A percentile compares a stretch with the other conserved stretches of the same genome.
These are phyloP conservation scores for Cranoglanis bouderius DNA, from an alignment of 2,113 vertebrate species.

Conservation along the genomic window DNA sequence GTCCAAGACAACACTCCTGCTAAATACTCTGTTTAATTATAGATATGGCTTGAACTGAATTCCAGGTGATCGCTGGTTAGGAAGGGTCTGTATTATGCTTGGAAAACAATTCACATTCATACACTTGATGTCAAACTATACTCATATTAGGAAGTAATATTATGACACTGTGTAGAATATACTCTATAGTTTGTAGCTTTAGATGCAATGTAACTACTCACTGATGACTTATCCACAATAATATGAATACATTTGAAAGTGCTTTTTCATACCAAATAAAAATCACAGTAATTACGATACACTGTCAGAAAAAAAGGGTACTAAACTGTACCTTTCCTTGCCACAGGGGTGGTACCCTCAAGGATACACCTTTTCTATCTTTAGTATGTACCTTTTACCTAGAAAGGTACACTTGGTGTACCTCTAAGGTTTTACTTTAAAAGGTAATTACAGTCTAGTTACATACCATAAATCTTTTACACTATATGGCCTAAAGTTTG, in stretches of 20 bases:
- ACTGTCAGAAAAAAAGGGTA: background rate
- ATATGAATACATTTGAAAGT: background rate
- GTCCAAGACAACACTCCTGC: background rate
- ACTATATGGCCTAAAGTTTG: background rate
- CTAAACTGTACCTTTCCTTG: background rate
- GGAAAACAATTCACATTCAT: background rate
- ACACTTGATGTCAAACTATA: background rate
- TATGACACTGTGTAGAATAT: background rate
- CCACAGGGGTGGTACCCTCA: background rate
- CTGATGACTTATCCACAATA: background rate
- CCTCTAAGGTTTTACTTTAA: too few species aligned
- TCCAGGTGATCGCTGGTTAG: background rate
- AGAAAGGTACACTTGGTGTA: too few species aligned
- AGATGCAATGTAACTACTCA: background rate
- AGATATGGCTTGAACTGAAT: background rate
- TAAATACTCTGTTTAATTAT: background rate
- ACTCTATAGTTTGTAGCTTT: background rate
- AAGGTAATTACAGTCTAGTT: too few species aligned
- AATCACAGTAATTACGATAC: too few species aligned
- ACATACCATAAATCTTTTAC: too few species aligned
- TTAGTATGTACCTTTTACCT: background rate
- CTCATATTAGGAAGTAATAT: background rate
- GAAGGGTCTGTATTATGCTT: background rate
- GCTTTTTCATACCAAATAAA: background rate
- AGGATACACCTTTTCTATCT: background rate